Percentiles rank a stretch among this genome's conserved stretches.
These are phyloP conservation scores for Listronotus oregonensis DNA, from an alignment of 1,140 invertebrate species.

Conservation along the genomic window DNA sequence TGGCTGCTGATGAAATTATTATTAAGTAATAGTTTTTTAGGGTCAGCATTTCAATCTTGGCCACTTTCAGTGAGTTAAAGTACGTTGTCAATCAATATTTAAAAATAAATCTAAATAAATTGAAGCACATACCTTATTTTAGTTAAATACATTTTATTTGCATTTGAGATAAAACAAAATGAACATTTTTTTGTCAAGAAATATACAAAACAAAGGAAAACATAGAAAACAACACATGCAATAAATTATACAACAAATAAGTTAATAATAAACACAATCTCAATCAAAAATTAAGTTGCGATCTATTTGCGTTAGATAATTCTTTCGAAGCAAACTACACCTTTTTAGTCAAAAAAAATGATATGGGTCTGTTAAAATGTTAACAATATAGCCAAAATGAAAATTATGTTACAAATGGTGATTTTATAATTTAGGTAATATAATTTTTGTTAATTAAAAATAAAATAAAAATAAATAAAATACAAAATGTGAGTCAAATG, in stretches of 20 bases:
- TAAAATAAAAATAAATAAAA: constrained; percentile 16
- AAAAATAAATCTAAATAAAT: constrained; percentile 3
- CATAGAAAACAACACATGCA: constrained; percentile 24
- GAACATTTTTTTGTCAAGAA: background rate
- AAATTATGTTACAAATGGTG: constrained; percentile 14
- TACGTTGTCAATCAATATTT: background rate
- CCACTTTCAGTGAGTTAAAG: constrained; percentile 1
- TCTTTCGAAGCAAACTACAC: constrained; percentile 54
- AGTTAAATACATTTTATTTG: constrained; percentile 42
- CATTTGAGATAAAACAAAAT: constrained; percentile 40
- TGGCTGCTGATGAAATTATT: no score
- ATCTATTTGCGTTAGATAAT: constrained; percentile 34
- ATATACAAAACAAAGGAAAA: constrained; percentile 21
- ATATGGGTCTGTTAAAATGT: constrained; percentile 32
- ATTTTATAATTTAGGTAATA: constrained; percentile 20
- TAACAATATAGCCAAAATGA: constrained; percentile 8
- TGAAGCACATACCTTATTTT: no score
- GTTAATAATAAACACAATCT: constrained; percentile 3
- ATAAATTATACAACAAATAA: constrained; percentile 31
- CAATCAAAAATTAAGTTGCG: constrained; percentile 26
- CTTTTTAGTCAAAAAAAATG: constrained; percentile 46
- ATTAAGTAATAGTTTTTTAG: no score
- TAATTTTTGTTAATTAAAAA: constrained; percentile 20
- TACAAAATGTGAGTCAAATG: constrained; percentile 45
- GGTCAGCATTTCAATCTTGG: no score